Evolutionary conservation across 2,888 invertebrate genomes (phyloP), one percentile per base, ranked within the genome.

Genomic region (Rhaphigaster nebulosa): DNA sequence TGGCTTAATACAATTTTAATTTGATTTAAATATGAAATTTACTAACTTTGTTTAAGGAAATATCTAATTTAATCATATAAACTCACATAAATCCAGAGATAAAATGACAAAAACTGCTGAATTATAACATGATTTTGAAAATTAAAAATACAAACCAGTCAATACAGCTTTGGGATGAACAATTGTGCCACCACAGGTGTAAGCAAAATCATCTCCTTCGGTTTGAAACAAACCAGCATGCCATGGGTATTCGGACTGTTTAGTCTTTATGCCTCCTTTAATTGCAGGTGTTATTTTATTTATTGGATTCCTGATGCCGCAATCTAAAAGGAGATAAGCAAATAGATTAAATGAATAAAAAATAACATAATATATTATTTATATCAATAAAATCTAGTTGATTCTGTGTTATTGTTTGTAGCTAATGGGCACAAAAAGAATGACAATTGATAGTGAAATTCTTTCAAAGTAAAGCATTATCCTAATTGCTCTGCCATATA

Each of bases 101-200:
- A 56, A 23, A 26, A 56, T 5, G 10, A 26, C 5, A 56, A 52
- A 10, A 56, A 26, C 6, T 56, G 10, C 56, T 56, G 60, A 60
- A 87, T 87, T 90, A 56, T 41, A n/a, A 18, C 12, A 26, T 29
- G 0, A 29, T 38, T 91, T 50, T 20, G 0, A 15, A 65, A 76
- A 8, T 76, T 76, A 10, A 38, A 76, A 60, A n/a, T 38, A 84
- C 41, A 50, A 76, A 92, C 92, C 92, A 56, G 92, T 94, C n/a
- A 94, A 90, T 38, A 94, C 91, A 5, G 94, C 92, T 91, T 93
- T 93, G 0, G 93, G 93, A 10, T 93, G 92, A 90, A 94, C 93
- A 26, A 94, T 93, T 6, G 94, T 93, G n/a, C 94, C 94, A 29
- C 94, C 94, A 90, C 94, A 94, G 41, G 93, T 92, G 87, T 93